Evolutionary conservation across 2,888 invertebrate species (phyloP).

Genomic region (Leptogaster cylindrica): DNA sequence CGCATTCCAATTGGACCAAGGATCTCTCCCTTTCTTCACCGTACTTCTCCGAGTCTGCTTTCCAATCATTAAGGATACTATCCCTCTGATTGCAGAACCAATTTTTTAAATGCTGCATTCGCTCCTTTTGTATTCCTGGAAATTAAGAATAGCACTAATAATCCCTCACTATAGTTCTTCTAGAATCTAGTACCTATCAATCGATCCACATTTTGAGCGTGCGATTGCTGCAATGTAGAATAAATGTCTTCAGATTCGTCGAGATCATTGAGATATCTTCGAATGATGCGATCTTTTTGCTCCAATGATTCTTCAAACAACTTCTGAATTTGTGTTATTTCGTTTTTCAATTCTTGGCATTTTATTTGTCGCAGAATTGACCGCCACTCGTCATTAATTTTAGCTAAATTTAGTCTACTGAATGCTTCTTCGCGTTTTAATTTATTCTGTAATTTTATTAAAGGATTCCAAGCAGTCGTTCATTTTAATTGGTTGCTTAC

Average conservation of each 20-base stretch:
- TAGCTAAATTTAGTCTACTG: conserved; percentile 78
- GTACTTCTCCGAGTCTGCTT: conserved; percentile 65
- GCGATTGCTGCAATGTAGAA: conserved; percentile 73
- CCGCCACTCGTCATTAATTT: conserved; percentile 86
- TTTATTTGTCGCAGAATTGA: conserved; percentile 77
- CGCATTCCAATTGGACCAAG: conserved; percentile 67
- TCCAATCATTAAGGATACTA: conserved; percentile 64
- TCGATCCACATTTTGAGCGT: conserved; percentile 73
- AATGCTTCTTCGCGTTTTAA: conserved; percentile 81
- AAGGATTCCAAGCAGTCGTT: neutral
- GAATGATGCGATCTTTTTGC: conserved; percentile 72
- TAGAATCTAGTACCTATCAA: conserved; percentile 67
- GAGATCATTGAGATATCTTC: conserved; percentile 69
- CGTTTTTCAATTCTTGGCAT: conserved; percentile 74
- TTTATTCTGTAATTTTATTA: conserved; percentile 70
- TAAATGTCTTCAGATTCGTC: conserved; percentile 78
- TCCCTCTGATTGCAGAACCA: conserved; percentile 67
- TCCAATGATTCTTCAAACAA: conserved; percentile 64
- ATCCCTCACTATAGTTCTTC: neutral
- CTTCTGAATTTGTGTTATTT: conserved; percentile 67
- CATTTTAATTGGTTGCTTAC: conserved; percentile 61
- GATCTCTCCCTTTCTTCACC: conserved; percentile 64
- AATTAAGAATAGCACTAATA: conserved; percentile 35
- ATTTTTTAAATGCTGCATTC: conserved; percentile 65
- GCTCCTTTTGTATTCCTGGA: conserved; percentile 66